Evolutionary conservation across 2,797 vertebrate genomes (phyloP).

Genomic region (Lutjanus argentimaculatus): DNA sequence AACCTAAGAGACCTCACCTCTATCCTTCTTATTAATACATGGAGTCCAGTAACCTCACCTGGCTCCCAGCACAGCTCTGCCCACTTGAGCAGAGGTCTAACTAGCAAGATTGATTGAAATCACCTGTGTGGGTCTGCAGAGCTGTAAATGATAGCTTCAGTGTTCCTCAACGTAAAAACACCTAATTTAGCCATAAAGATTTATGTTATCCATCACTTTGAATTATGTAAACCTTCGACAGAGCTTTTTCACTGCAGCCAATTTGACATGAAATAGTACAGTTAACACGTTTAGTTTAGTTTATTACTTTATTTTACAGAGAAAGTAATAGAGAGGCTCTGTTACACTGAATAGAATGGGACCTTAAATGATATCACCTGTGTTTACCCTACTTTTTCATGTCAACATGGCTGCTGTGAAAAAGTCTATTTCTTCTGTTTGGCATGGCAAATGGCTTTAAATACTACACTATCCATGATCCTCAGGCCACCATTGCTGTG

Average conservation of each 20-base stretch:
- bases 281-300: too few species aligned
- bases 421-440: neutral
- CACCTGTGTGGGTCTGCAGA: neutral
- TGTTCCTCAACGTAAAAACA: neutral
- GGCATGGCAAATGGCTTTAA: neutral
- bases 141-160: neutral
- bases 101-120: conserved; percentile 5
- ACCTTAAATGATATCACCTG: too few species aligned
- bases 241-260: too few species aligned
- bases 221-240: neutral
- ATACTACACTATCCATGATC: neutral
- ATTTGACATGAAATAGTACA: too few species aligned
- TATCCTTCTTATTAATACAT: neutral
- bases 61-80: neutral
- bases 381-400: neutral
- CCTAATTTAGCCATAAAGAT: neutral
- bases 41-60: neutral
- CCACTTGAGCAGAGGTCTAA: conserved; percentile 1
- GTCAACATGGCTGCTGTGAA: too few species aligned
- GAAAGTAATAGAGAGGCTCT: too few species aligned
- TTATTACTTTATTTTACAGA: too few species aligned
- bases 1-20: neutral
- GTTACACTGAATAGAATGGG: too few species aligned
- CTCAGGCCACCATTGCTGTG: neutral
- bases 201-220: neutral